Conservation (phyloP, 1,140 invertebrate species). For the Littorina saxatilis region DNA sequence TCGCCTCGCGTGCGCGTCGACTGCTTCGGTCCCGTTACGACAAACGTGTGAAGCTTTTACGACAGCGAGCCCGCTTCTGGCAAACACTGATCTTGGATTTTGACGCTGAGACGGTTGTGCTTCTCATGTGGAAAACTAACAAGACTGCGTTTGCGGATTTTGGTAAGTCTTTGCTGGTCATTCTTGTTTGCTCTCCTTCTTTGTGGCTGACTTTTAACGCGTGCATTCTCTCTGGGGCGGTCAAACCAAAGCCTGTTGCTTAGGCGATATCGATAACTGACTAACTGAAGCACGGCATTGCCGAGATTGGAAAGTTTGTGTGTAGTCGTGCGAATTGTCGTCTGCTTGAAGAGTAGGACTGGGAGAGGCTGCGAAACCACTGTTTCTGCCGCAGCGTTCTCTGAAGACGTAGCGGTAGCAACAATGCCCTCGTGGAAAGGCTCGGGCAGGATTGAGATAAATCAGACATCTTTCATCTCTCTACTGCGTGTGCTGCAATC, state of each 20-base stretch:
- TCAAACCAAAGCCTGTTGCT: not conserved
- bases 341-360: too few species aligned
- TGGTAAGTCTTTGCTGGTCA: not conserved
- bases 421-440: not conserved
- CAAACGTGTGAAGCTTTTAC: slow-evolving; percentile 26
- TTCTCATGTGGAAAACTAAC: not conserved
- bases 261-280: not conserved
- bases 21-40: not conserved
- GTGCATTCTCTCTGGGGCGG: not conserved
- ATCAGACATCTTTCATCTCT: slow-evolving; percentile 1
- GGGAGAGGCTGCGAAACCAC: not conserved
- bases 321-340: too few species aligned
- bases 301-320: not conserved
- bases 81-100: slow-evolving; percentile 32
- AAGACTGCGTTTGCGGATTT: not conserved
- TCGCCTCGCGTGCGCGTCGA: too few species aligned
- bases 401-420: not conserved
- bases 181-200: not conserved
- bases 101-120: not conserved
- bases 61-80: slow-evolving; percentile 25
- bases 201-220: too few species aligned
- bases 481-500: not conserved
- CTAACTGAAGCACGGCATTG: not conserved
- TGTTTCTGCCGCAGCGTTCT: not conserved
- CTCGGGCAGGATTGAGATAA: not conserved